phyloP scores from a whole-genome alignment of 1,140 invertebrate species.

The Heterodera carotae region DNA sequence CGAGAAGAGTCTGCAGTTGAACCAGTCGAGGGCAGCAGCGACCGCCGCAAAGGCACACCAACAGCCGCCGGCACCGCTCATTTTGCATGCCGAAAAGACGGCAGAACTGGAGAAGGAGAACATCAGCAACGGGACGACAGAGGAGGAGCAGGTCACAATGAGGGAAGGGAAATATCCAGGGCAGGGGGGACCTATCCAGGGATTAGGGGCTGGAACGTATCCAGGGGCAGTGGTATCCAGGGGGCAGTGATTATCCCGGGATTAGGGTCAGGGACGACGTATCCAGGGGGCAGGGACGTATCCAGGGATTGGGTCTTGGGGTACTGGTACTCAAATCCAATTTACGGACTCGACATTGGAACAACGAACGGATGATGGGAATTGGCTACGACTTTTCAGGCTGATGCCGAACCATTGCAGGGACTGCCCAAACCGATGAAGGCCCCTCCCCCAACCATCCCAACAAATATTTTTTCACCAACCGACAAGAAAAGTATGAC shows the following conservation, averaged over 20 bases:
- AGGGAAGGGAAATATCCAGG: neutral
- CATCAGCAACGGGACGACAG: conserved; percentile 9
- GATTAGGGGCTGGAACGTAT: too few relatives aligned
- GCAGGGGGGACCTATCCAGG: too few relatives aligned
- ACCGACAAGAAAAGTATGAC: conserved; percentile 64
- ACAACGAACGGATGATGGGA: too few relatives aligned
- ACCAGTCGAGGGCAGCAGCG: neutral
- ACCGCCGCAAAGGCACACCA: neutral
- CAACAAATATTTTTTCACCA: conserved; percentile 63
- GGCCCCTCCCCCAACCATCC: conserved; percentile 63
- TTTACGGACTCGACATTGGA: too few relatives aligned
- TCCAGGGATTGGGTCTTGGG: too few relatives aligned
- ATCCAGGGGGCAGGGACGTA: too few relatives aligned
- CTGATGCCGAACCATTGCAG: neutral
- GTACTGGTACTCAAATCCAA: too few relatives aligned
- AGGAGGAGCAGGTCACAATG: conserved; percentile 23
- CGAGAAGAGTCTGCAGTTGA: conserved; percentile 23
- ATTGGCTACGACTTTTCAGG: too few relatives aligned
- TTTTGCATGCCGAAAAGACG: neutral
- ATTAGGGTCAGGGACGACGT: too few relatives aligned
- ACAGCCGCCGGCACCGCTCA: conserved; percentile 6
- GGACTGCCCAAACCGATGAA: conserved; percentile 52
- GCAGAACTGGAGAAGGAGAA: conserved; percentile 40
- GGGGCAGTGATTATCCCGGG: too few relatives aligned
- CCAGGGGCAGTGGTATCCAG: too few relatives aligned